These are phyloP conservation scores for Melanotaenia trifasciata DNA, from an alignment of 2,797 vertebrate genomes.

Conservation along the genomic window DNA sequence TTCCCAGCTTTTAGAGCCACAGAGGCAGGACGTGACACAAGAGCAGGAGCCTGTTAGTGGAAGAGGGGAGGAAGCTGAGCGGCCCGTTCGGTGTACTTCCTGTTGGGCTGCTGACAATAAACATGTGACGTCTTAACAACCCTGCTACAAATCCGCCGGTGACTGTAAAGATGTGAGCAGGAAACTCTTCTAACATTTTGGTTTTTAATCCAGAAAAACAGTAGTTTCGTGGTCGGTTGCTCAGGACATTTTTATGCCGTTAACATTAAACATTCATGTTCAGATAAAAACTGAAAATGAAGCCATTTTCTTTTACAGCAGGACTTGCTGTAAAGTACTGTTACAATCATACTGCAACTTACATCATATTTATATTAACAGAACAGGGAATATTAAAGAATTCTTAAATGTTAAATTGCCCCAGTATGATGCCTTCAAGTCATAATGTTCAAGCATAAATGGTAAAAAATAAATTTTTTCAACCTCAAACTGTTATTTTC, in stretches of 20 bases:
- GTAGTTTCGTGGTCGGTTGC: background rate
- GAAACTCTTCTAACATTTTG: background rate
- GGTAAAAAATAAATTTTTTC: no score
- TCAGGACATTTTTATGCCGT: no score
- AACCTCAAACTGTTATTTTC: no score
- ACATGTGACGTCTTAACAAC: background rate
- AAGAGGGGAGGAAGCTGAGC: constrained; percentile 12
- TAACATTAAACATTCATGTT: background rate
- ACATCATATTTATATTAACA: no score
- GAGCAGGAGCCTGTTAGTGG: background rate
- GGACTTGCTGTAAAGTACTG: background rate
- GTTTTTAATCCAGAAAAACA: background rate
- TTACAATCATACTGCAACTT: background rate
- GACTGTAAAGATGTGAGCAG: background rate
- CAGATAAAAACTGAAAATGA: background rate
- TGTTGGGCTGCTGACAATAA: background rate
- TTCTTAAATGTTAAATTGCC: no score
- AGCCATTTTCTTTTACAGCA: background rate
- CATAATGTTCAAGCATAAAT: no score
- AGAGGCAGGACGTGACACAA: constrained; percentile 45
- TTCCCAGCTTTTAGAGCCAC: constrained; percentile 47
- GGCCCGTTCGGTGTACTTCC: constrained; percentile 42
- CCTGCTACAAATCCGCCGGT: background rate
- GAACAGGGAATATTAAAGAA: no score
- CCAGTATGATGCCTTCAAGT: no score